Evolutionary conservation across 1,140 invertebrate species (phyloP), one percentile per base, ranked within the genome.

Genomic region (Drosophila auraria): DNA sequence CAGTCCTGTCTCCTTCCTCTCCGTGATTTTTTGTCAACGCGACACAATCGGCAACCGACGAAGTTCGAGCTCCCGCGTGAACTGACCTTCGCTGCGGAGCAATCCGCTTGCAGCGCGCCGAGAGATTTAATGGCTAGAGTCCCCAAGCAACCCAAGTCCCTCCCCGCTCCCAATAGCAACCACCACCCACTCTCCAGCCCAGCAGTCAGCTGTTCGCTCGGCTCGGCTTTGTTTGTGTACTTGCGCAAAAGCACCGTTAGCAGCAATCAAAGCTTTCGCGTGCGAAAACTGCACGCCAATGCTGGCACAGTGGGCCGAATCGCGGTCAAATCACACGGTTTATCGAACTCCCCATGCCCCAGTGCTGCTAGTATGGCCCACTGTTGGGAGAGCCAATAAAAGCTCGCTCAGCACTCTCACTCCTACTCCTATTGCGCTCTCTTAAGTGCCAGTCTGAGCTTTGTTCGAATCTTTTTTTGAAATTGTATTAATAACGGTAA

Each of bases 51-150:
- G 20, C 63, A 44, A 45, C 57, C 59, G 74, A 75, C 54, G 73
- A 81, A 80, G 78, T 84, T 79, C 82, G 56, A 75, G 78, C 73
- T 81, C 82, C 81, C 86, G 86, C 74, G 69, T 75, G 82, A 89
- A 89, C 84, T 89, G 84, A 89, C 84, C 84, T 89, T 89, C 81
- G 78, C 54, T 75, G 59, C 62, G 69, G 66, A 53, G 63, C 73
- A 75, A 83, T 76, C 78, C 70, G 60, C 72, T 83, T 73, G 63
- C 70, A 72, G 60, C 54, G 57, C 54, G 59, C 59, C 62, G 62
- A 81, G 78, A 86, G 82, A 75, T 74, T 81, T 57, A 80, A 81
- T 78, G 56, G 68, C 33, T 60, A 69, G 15, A 45, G 57, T 38
- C 53, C 59, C n/a, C 65, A 80, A 62, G 51, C 61, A 62, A 5